These are phyloP conservation scores for cat (Felis catus) DNA, from an alignment of 2,113 vertebrate genomes.

Conservation along the genomic window DNA sequence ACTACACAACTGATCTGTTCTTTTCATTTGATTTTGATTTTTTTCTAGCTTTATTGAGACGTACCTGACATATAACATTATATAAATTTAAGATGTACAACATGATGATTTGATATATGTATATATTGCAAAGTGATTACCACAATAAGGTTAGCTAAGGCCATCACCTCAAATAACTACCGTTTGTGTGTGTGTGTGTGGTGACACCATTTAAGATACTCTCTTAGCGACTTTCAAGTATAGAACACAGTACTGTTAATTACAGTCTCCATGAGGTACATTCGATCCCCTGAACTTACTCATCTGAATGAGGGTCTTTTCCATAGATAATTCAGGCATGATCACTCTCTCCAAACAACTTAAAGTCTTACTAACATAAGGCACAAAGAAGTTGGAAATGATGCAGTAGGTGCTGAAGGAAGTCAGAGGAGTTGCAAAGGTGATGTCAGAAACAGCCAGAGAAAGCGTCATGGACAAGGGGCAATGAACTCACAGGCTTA, in stretches of 20 bases:
- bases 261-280: neutral
- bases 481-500: neutral
- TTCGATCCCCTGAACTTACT: neutral
- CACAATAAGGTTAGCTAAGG: neutral
- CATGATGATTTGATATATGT: neutral
- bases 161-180: neutral
- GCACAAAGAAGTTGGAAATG: neutral
- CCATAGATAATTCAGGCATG: neutral
- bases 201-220: neutral
- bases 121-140: neutral
- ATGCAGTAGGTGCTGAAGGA: neutral
- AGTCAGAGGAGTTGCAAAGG: neutral
- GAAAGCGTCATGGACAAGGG: neutral
- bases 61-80: neutral
- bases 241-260: neutral
- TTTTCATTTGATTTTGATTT: neutral
- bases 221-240: neutral
- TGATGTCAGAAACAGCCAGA: neutral
- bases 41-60: neutral
- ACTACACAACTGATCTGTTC: neutral
- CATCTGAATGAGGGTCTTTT: neutral
- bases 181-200: neutral
- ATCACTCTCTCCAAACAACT: neutral
- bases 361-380: neutral
- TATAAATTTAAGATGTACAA: neutral